Evolutionary conservation across 1,140 invertebrate genomes (phyloP), one percentile per base, ranked within the genome.

Genomic region (Anastrepha obliqua): DNA sequence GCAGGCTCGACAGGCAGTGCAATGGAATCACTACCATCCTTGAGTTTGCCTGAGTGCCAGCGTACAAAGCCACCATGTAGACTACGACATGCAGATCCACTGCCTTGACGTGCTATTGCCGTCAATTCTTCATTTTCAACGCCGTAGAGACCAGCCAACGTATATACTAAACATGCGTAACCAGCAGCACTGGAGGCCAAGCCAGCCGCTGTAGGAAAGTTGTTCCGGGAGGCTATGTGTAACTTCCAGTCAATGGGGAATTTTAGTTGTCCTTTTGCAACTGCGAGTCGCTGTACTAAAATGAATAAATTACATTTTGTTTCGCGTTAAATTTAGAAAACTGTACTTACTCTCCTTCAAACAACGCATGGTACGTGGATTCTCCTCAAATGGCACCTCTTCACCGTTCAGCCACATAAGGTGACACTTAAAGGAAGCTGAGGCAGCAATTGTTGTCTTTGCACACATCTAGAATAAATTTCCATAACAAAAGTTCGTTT

Each of bases 121-220:
- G 97, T 97, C n/a, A 99, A 94, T 90, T 99, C 97, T 88, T 96
- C 96, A 89, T 93, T 89, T 2, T 96, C 94, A 13, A 98, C 93
- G 89, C 95, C 95, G 91, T 97, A 98, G 0, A 98, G 91, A 88
- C 96, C 95, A 8, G 97, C 95, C 55, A 99, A 92, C 29, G 97
- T 95, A 89, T 94, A 95, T 0, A 97, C 96, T 60, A 98, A 94
- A 93, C 97, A 98, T 42, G 99, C 98, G 94, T 99, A 99, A 42
- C 99, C 99, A 87, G 99, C 98, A 87, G 99, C 99, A 89, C 98
- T 99, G 4, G 98, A 99, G 7, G 99, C 99, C 47, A 99, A 94
- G 2, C 99, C 99, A 89, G 99, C 98, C 42, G 98, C 98, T 29
- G 99, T 99, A 29, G 99, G 99, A 93, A 99, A 99, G 94, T 99